phyloP scores from a whole-genome alignment of 2,888 invertebrate genomes.

The Leucozona laternaria region DNA sequence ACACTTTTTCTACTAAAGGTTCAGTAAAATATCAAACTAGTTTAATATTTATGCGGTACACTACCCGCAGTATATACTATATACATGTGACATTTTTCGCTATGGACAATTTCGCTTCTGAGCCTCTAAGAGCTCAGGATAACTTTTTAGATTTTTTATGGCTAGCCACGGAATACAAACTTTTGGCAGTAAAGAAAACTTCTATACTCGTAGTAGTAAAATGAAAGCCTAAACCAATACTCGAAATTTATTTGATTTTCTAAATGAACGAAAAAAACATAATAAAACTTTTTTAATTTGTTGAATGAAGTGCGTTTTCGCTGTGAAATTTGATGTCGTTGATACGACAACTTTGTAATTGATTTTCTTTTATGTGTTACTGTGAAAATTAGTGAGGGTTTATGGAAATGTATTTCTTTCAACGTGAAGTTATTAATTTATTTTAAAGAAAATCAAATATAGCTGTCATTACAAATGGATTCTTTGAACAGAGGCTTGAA shows the following conservation, averaged over 20 bases:
- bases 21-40: constrained; percentile 66
- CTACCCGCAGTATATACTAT: constrained; percentile 42
- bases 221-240: constrained; percentile 33
- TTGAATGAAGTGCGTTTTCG: constrained; percentile 66
- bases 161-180: constrained; percentile 52
- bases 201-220: constrained; percentile 20
- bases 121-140: constrained; percentile 56
- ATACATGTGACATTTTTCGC: too few species aligned
- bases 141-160: constrained; percentile 51
- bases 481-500: constrained; percentile 13
- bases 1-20: constrained; percentile 57
- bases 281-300: constrained; percentile 72
- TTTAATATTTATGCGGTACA: constrained; percentile 60
- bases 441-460: constrained; percentile 14
- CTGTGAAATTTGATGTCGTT: constrained; percentile 55
- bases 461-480: constrained; percentile 24
- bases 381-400: constrained; percentile 49
- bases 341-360: constrained; percentile 72
- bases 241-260: constrained; percentile 65
- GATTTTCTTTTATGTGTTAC: constrained; percentile 68
- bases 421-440: constrained; percentile 39
- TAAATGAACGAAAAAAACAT: constrained; percentile 46
- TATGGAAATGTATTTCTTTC: constrained; percentile 19
- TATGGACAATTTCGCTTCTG: constrained; percentile 60
- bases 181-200: constrained; percentile 63